phyloP scores from a whole-genome alignment of 92 coral and sea anemone species.

The Actinernus sp. region DNA sequence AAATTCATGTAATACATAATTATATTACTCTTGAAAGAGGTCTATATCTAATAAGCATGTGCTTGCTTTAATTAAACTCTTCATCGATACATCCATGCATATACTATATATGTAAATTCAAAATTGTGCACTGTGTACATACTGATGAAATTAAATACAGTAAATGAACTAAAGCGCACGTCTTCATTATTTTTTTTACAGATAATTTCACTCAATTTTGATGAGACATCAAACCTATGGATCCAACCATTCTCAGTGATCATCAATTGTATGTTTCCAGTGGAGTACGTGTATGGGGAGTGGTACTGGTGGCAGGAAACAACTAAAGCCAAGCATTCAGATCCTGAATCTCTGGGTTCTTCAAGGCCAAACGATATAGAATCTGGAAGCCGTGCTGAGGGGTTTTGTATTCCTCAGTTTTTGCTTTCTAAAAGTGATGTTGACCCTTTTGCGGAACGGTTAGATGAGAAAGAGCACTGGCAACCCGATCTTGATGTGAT shows the following conservation, averaged over 20 bases:
- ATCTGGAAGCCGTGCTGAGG: constrained; percentile 78
- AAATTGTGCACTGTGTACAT: neutral
- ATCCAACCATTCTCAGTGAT: constrained; percentile 61
- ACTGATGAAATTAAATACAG: neutral
- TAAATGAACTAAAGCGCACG: too few species aligned
- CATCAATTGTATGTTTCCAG: constrained; percentile 75
- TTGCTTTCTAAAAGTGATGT: constrained; percentile 38
- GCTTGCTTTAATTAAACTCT: too few species aligned
- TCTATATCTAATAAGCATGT: too few species aligned
- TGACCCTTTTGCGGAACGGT: neutral
- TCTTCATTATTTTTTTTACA: neutral
- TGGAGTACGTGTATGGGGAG: constrained; percentile 69
- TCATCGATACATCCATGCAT: too few species aligned
- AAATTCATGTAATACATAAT: too few species aligned
- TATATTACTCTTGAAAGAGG: too few species aligned
- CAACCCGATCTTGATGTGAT: constrained; percentile 70
- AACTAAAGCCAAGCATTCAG: constrained; percentile 24
- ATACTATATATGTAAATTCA: too few species aligned
- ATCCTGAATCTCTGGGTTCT: constrained; percentile 19
- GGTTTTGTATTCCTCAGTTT: constrained; percentile 75
- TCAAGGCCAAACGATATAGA: constrained; percentile 15
- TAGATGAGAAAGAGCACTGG: constrained; percentile 43
- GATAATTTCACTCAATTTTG: neutral
- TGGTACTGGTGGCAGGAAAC: constrained; percentile 61
- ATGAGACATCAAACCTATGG: constrained; percentile 61